Conservation (phyloP, 1,140 invertebrate species). For the Acyrthosiphon pisum region DNA sequence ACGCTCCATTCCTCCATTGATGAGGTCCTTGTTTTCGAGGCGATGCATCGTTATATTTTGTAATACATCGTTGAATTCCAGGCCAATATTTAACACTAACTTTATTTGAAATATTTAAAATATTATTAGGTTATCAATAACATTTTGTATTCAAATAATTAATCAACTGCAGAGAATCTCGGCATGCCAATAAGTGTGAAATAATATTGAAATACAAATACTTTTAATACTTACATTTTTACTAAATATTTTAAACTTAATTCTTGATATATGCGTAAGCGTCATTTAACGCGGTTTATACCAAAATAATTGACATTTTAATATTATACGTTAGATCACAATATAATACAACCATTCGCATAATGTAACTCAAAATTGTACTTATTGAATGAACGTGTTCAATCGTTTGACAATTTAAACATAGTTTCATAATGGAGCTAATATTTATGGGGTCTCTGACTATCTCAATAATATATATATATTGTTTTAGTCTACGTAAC, state of each 20-base stretch:
- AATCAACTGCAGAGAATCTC: not conserved
- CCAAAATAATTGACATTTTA: not conserved
- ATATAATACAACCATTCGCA: too few relatives aligned
- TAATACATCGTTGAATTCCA: not conserved
- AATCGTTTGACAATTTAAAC: not conserved
- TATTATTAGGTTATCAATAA: not conserved
- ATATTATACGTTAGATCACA: not conserved
- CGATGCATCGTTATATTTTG: not conserved
- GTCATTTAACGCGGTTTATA: not conserved
- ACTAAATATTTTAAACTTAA: not conserved
- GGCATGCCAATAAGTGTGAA: not conserved
- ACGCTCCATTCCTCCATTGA: not conserved
- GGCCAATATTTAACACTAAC: not conserved
- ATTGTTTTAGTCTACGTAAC: not conserved
- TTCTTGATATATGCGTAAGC: not conserved
- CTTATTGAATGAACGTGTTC: not conserved
- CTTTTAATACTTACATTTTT: not conserved
- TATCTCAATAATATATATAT: not conserved
- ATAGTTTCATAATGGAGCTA: not conserved
- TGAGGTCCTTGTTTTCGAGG: too few relatives aligned
- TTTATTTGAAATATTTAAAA: not conserved
- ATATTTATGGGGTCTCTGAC: not conserved
- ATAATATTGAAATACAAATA: not conserved
- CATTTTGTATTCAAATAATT: not conserved
- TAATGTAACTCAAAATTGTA: not conserved